Evolutionary conservation across 1,140 invertebrate species (phyloP).

Genomic region (Agrypnia vestita): DNA sequence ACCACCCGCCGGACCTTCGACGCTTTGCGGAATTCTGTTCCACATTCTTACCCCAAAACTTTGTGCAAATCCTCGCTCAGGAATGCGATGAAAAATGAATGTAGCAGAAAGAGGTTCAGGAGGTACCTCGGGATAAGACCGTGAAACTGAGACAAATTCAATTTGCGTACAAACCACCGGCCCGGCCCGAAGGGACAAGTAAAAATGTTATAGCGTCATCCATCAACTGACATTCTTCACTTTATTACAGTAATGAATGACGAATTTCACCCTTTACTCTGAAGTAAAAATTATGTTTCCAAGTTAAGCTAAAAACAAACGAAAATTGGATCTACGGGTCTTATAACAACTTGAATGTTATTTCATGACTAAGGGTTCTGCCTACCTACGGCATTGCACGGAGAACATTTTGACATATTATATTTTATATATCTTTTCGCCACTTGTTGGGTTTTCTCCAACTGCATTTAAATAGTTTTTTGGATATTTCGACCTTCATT

Average conservation of each 20-base stretch:
- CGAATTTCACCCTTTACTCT: neutral
- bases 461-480: too few species aligned
- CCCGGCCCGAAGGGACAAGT: neutral
- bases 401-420: too few species aligned
- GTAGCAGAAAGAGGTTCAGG: slow-evolving; percentile 22
- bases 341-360: too few species aligned
- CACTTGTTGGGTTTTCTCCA: too few species aligned
- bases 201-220: slow-evolving; percentile 1
- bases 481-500: too few species aligned
- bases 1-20: slow-evolving; percentile 14
- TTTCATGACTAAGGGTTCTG: too few species aligned
- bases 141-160: neutral
- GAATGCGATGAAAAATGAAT: slow-evolving; percentile 40
- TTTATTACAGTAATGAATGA: slow-evolving; percentile 25
- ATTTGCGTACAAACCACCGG: slow-evolving; percentile 8
- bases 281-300: too few species aligned
- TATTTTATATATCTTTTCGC: too few species aligned
- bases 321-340: too few species aligned
- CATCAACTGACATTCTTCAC: slow-evolving; percentile 7
- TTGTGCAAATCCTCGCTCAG: slow-evolving; percentile 18
- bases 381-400: too few species aligned
- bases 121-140: too few species aligned
- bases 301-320: too few species aligned
- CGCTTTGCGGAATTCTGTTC: slow-evolving; percentile 25
- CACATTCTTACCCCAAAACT: slow-evolving; percentile 24